Percentiles rank a stretch among this genome's conserved stretches.
These are phyloP conservation scores for Canis aureus DNA, from an alignment of 2,113 vertebrate genomes.

Conservation along the genomic window DNA sequence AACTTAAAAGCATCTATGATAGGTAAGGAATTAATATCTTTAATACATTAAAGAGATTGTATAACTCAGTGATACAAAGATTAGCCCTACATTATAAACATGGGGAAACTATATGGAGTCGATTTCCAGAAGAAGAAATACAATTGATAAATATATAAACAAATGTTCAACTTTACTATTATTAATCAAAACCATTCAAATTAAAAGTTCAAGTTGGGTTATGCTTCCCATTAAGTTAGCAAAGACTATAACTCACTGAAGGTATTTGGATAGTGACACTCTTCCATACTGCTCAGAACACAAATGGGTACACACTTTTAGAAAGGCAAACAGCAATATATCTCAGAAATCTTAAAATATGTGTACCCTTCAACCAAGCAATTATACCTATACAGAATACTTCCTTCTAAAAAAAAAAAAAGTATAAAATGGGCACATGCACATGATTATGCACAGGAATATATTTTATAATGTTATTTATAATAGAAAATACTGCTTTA, in stretches of 20 bases:
- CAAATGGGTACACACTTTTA: background rate
- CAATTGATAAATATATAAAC: constrained; percentile 15
- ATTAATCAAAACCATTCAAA: constrained; percentile 58
- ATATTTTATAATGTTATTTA: constrained; percentile 31
- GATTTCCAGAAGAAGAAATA: constrained; percentile 65
- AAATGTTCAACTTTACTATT: constrained; percentile 49
- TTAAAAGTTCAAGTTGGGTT: background rate
- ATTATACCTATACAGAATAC: background rate
- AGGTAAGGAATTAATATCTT: constrained; percentile 36
- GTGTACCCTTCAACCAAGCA: background rate
- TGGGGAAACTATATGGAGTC: background rate
- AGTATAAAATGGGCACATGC: background rate
- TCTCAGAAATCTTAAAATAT: constrained; percentile 36
- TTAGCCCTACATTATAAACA: constrained; percentile 31
- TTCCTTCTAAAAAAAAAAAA: background rate
- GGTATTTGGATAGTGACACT: background rate
- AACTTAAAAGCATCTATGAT: constrained; percentile 22
- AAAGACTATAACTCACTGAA: background rate
- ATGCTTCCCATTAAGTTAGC: background rate
- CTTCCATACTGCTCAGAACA: background rate
- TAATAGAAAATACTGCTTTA: constrained; percentile 4
- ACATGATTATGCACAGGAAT: background rate
- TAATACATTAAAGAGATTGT: constrained; percentile 44
- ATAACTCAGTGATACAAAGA: constrained; percentile 29
- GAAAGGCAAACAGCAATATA: constrained; percentile 23